phyloP scores from a whole-genome alignment of 2,888 invertebrate species.

The Andrena bicolor region DNA sequence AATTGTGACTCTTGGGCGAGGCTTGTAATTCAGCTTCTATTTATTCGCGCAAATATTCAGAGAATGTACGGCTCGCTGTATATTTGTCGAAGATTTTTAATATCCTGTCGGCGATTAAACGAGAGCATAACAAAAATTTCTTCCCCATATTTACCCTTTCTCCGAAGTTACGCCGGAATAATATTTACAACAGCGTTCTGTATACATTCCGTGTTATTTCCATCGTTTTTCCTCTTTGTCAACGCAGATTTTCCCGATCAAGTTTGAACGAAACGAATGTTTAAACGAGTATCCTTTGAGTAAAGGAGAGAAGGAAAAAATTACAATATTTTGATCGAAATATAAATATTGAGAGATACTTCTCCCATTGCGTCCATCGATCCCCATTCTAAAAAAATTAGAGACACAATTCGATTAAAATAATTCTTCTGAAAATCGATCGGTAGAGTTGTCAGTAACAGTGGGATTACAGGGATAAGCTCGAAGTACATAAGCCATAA shows the following conservation, averaged over 20 bases:
- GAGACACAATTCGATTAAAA: too few relatives aligned
- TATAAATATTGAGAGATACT: too few relatives aligned
- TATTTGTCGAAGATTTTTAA: conserved; percentile 47
- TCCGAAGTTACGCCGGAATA: conserved; percentile 37
- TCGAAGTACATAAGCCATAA: conserved; percentile 30
- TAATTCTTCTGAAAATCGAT: neutral
- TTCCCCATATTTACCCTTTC: conserved; percentile 32
- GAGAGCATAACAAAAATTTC: conserved; percentile 20
- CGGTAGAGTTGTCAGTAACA: neutral
- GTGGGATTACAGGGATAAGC: conserved; percentile 25
- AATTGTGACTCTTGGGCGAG: neutral
- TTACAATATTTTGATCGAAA: neutral
- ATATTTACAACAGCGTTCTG: conserved; percentile 32
- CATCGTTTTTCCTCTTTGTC: neutral
- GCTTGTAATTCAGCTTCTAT: neutral
- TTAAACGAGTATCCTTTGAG: neutral
- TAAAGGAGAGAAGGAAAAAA: neutral
- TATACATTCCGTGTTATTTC: conserved; percentile 31
- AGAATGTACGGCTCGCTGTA: too few relatives aligned
- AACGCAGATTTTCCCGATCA: neutral
- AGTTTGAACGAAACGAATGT: neutral
- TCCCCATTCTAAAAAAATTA: too few relatives aligned
- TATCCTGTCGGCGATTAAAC: conserved; percentile 48
- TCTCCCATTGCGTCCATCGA: too few relatives aligned
- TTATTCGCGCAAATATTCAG: neutral